Evolutionary conservation across 2,888 invertebrate species (phyloP).

Genomic region (Luperina nickerlii): DNA sequence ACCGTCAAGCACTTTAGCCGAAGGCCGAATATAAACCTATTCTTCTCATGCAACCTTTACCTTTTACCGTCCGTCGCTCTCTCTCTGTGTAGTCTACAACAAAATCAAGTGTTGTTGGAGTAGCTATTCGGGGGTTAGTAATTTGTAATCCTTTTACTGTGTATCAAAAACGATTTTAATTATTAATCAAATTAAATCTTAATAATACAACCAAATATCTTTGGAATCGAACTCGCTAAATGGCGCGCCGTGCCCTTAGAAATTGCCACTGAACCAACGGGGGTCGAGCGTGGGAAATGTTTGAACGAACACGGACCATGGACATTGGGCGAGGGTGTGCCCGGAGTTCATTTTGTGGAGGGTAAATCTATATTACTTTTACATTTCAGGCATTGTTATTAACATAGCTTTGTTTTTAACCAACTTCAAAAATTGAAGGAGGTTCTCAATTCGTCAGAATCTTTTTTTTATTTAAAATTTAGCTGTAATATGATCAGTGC

Average conservation of each 20-base stretch:
- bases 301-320: constrained; percentile 11
- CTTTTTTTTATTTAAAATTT: too few relatives aligned
- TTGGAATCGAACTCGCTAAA: constrained; percentile 27
- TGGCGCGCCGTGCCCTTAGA: not conserved
- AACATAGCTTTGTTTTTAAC: not conserved
- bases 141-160: not conserved
- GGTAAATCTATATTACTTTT: not conserved
- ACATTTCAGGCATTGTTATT: too few relatives aligned
- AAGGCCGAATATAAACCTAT: too few relatives aligned
- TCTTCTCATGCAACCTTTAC: not conserved
- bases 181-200: not conserved
- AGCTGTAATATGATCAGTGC: not conserved
- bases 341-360: constrained; percentile 3
- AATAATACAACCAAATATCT: not conserved
- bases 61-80: not conserved
- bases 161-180: not conserved
- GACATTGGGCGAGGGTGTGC: constrained; percentile 3
- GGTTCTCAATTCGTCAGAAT: not conserved
- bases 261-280: constrained; percentile 13
- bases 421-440: not conserved
- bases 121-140: too few relatives aligned
- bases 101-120: not conserved
- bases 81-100: not conserved
- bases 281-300: constrained; percentile 38
- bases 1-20: not conserved